Evolutionary conservation across 2,888 invertebrate species (phyloP), one percentile per base, ranked within the genome.

Genomic region (Kryphioiulus occultus): DNA sequence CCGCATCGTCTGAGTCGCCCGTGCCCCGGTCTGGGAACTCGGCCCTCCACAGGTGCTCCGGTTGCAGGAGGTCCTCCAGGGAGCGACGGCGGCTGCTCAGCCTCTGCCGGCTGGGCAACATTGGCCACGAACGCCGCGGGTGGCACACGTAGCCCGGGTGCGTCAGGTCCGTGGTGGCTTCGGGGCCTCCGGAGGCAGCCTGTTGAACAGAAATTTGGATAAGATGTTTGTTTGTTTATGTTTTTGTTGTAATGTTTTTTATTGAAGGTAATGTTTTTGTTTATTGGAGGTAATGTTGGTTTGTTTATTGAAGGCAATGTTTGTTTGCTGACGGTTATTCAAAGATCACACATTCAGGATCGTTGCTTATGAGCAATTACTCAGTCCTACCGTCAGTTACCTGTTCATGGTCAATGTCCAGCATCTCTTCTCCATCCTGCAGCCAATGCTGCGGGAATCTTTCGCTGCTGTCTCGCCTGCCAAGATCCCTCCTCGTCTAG

Each of bases 71-170:
- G 44, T 88, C 85, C 4, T 84, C 88, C 22, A 88, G 68, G 5
- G 88, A 88, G 5, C 82, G 87, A 32, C 35, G 82, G 59, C 22
- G 87, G 59, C 86, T 44, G 44, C 3, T 44, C 39, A 44, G 47
- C 42, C 88, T 87, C 22, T 88, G 88, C 32, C 85, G 68, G 35
- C 88, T 89, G 9, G 87, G 88, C 12, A 89, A 87, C 87, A 88
- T 85, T 5, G 88, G 88, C 89, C 89, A 88, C 17, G 88, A 89
- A 17, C 88, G 83, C 17, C 89, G 85, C 17, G 89, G 89, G 35
- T 88, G 89, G 26, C 84, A 53, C 26, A 88, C 88, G 87, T 85
- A 89, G 26, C 89, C 89, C 30, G 89, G 89, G 30, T 88, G 89
- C 17, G 89, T 88, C 17, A 89, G 78, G 30, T 82, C 87, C 47